Base-by-base conservation (phyloP, 2,888 invertebrate genomes). In the Lutraria lutraria region DNA sequence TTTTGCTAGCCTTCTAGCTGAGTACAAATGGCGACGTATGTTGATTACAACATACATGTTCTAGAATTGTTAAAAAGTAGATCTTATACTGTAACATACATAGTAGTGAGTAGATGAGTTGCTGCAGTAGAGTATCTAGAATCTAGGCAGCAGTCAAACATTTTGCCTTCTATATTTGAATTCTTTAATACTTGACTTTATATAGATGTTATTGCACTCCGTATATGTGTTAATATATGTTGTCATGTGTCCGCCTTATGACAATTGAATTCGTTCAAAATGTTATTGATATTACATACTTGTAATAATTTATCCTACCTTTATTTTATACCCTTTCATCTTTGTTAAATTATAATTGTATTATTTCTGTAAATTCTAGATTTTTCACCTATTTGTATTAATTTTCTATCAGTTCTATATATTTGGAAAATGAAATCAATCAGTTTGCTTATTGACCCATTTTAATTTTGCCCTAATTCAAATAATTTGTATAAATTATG, bases 1-100 rank as follows among this genome's bases (percentile, higher is more conserved):
- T 85, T 85, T 76, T 85, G 79, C 80, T 79, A 54, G 60, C 79
- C 79, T 43, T 80, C 60, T 85, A 85, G 85, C 85, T 80, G 60
- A 79, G 80, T 85, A 54, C 2, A 76, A 54, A 85, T 80, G 85
- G 43, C 52, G 76, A 15, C 76, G 76, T 76, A 76, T 76, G 76
- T 76, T 76, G 76, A 31, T 31, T 76, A 19, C 3, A 76, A 76
- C 76, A 76, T 76, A 76, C n/a, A n/a, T n/a, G n/a, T n/a, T n/a
- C 34, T 76, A 76, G 76, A 76, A 76, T 34, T 31, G 1, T 34
- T 76, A 16, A 76, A 34, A 12, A 15, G 76, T 76, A 76, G 76
- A 31, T 76, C 12, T 76, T 31, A 76, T 76, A 31, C 76, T 76
- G 76, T 76, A 34, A 76, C 16, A 76, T 13, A 43, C 8, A 8